Conservation (phyloP, 2,888 invertebrate species). For the Drosophila ezoana region DNA sequence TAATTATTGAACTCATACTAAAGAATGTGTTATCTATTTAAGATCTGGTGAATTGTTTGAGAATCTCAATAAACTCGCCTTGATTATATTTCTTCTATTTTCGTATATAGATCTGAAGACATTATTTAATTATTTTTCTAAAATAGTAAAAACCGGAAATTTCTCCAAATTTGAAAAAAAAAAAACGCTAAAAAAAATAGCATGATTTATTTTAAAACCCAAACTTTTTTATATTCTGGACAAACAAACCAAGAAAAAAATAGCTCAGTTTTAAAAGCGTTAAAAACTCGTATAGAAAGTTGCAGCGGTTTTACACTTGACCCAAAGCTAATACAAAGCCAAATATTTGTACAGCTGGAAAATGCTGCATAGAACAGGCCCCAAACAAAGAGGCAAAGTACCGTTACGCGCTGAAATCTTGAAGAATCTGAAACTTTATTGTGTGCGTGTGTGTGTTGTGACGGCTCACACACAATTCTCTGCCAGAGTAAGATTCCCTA, state of each 20-base stretch:
- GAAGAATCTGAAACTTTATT: conserved; percentile 40
- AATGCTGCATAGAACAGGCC: conserved; percentile 39
- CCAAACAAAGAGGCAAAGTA: conserved; percentile 45
- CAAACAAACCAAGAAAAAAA: neutral
- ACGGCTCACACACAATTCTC: conserved; percentile 32
- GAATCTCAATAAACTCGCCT: no score
- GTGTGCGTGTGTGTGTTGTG: conserved; percentile 6
- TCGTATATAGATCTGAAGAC: no score
- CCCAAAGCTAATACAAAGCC: conserved; percentile 60
- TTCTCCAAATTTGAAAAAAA: neutral
- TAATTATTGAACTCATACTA: no score
- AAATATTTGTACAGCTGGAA: conserved; percentile 63
- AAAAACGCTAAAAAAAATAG: neutral
- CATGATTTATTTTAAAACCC: neutral
- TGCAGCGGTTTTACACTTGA: conserved; percentile 48
- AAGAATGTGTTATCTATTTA: no score
- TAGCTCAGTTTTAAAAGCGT: conserved; percentile 2
- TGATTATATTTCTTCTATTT: no score
- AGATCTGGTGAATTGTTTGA: no score
- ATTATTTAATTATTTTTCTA: no score
- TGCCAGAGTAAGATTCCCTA: conserved; percentile 2
- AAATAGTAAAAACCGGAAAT: no score
- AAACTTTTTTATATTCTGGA: neutral
- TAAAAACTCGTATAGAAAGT: conserved; percentile 48
- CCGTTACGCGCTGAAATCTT: conserved; percentile 46